Base-by-base conservation (phyloP, 2,113 vertebrate genomes). In the Puntigrus tetrazona region DNA sequence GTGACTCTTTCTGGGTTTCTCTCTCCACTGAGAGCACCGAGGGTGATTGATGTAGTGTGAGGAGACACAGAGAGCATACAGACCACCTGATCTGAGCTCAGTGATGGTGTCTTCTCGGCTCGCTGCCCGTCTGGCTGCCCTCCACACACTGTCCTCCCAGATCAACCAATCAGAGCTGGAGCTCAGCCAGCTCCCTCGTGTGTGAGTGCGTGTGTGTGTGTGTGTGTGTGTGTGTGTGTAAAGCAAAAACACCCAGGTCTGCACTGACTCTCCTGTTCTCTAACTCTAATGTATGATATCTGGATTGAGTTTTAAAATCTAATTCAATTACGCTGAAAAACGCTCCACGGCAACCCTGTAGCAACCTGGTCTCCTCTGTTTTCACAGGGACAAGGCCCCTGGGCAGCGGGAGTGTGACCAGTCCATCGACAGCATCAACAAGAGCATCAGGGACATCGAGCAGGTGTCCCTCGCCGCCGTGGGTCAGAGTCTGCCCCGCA, bases 401-500 rank as follows among this genome's bases (percentile, higher is more conserved):
- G 98, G 98, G 47, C 98, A 99, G 93, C 93, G 97, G 13, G 97
- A 99, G 85, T 99, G 98, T 70, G 98, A 99, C 91, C 95, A 95
- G 87, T 97, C 97, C 83, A 99, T 99, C 6, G 98, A 99, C 88
- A 95, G 96, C 85, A 98, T 99, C 92, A 99, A 99, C 92, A 95
- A 95, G 41, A 98, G 96, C 89, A 97, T 99, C 93, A 93, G 98
- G 78, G 97, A 98, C 93, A 99, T 99, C 1, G 98, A 99, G 87
- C 97, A 99, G 90, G 98, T 97, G 6, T 99, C 98, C 0, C 94
- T 99, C 0, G 97, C 97, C 0, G 96, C 97, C 0, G 95, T 99
- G 87, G 98, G 97, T 84, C 98, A 99, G 92, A 98, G 95, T 81
- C 88, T 99, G 89, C 97, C 97, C 81, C 96, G 95, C 7, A 95